phyloP scores from a whole-genome alignment of 2,113 vertebrate genomes.

The Carettochelys insculpta region DNA sequence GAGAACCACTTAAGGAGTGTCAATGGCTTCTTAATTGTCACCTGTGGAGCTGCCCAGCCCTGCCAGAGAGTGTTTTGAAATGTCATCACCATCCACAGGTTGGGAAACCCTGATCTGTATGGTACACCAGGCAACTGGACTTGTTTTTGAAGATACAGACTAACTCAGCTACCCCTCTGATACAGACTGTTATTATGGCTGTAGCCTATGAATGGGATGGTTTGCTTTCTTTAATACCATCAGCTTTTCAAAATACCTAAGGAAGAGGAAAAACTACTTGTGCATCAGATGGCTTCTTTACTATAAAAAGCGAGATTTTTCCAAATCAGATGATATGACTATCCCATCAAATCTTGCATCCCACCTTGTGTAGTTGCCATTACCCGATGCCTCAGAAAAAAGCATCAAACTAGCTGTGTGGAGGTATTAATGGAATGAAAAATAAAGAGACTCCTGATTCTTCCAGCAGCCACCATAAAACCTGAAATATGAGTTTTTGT shows the following conservation, averaged over 20 bases:
- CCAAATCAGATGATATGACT: neutral
- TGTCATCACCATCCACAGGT: too few species aligned
- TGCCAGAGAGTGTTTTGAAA: too few species aligned
- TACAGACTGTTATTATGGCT: rapidly evolving
- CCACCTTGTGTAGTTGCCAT: neutral
- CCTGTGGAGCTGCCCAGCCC: too few species aligned
- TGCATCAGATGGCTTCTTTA: rapidly evolving
- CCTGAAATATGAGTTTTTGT: rapidly evolving
- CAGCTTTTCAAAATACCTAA: neutral
- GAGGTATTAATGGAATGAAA: rapidly evolving
- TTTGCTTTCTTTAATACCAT: rapidly evolving
- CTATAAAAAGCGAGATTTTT: neutral
- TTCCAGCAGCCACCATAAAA: rapidly evolving
- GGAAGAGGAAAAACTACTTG: neutral
- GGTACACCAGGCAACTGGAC: too few species aligned
- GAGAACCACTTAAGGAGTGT: too few species aligned
- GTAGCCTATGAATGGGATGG: neutral
- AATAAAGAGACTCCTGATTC: neutral
- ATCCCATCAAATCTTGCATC: neutral
- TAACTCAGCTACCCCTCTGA: too few species aligned
- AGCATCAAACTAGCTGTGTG: rapidly evolving
- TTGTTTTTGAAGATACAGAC: too few species aligned
- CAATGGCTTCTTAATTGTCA: too few species aligned
- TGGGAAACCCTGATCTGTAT: too few species aligned
- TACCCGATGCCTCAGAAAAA: rapidly evolving